A percentile compares a stretch with the other conserved stretches of the same genome.
Evolutionary conservation across 2,888 invertebrate species (phyloP).

Genomic region (Oscheius myriophilus): DNA sequence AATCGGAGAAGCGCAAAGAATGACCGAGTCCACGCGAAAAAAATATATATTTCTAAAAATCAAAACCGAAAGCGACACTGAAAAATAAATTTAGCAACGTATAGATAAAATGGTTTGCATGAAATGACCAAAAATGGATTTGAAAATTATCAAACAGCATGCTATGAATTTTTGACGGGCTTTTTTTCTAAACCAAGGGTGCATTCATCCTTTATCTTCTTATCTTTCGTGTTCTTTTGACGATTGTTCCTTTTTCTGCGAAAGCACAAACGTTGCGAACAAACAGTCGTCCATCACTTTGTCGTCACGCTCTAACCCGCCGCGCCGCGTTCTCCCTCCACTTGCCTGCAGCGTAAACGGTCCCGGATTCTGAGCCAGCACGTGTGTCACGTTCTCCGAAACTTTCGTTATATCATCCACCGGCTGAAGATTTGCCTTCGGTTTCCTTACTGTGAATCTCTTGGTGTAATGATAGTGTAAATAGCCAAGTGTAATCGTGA

Average conservation of each 20-base stretch:
- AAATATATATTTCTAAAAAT: no score
- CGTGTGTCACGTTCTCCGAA: slow-evolving; percentile 58
- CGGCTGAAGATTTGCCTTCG: slow-evolving; percentile 11
- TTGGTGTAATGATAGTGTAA: slow-evolving; percentile 25
- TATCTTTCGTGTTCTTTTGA: slow-evolving; percentile 17
- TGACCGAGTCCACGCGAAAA: no score
- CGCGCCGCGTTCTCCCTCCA: not conserved
- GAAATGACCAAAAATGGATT: no score
- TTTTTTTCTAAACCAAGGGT: not conserved
- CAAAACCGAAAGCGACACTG: no score
- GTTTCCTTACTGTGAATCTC: slow-evolving; percentile 12
- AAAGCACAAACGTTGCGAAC: slow-evolving; percentile 25
- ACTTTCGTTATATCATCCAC: slow-evolving; percentile 20
- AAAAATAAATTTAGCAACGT: no score
- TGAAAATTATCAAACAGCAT: no score
- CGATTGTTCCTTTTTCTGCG: slow-evolving; percentile 6
- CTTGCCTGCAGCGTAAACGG: slow-evolving; percentile 88
- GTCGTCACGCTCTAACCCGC: slow-evolving; percentile 20
- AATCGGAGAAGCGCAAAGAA: no score
- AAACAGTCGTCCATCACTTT: slow-evolving; percentile 28
- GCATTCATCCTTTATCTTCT: slow-evolving; percentile 1
- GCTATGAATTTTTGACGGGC: no score
- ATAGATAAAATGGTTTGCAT: no score
- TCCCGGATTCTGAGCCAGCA: slow-evolving; percentile 94
- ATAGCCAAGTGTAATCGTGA: slow-evolving; percentile 23